Base-by-base conservation (phyloP, 2,113 vertebrate species). In the Actenoides hombroni region DNA sequence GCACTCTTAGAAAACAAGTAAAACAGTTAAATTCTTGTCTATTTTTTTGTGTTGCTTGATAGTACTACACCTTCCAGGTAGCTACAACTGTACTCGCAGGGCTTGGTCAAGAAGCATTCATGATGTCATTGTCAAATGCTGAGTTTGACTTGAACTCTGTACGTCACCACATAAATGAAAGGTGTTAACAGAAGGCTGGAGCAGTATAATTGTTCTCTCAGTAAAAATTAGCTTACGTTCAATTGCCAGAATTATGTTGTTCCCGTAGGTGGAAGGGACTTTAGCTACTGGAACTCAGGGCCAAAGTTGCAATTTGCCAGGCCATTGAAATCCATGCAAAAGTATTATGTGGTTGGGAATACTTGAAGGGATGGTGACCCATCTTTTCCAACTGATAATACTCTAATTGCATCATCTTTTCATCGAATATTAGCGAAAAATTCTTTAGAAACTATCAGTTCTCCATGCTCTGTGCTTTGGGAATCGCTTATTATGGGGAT, bases 1-100 rank as follows among this genome's bases (percentile, higher is more conserved):
- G 67, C 83, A 61, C 61, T 63, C 57, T 54, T 84, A 37, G 80
- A 86, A 95, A 93, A 88, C 48, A 76, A 96, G 88, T 90, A 93
- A 92, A 91, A 96, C 84, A 76, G 77, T 93, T 87, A 37, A 95
- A 89, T 91, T 81, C 65, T 65, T 89, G 5, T 20, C 40, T 92
- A 33, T 31, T 71, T 25, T 78, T 92, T 69, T 61, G 25, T 40
- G 61, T 88, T 80, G 74, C 61, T 92, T 91, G 61, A 87, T 49
- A 81, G 63, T 73, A 57, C 63, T 77, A 53, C 87, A 88, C 78
- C 78, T 84, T 96, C 31, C 31, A 92, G 90, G 84, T 85, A 90
- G 67, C 59, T 64, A 56, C 83, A 70, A 10, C 74, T 59, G 40
- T 59, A 35, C 69, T 94, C 51, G 6, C 42, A 42, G 83, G 77